Evolutionary conservation across 2,797 vertebrate genomes (phyloP), one percentile per base, ranked within the genome.

Genomic region (Cyprinodon diabolis): DNA sequence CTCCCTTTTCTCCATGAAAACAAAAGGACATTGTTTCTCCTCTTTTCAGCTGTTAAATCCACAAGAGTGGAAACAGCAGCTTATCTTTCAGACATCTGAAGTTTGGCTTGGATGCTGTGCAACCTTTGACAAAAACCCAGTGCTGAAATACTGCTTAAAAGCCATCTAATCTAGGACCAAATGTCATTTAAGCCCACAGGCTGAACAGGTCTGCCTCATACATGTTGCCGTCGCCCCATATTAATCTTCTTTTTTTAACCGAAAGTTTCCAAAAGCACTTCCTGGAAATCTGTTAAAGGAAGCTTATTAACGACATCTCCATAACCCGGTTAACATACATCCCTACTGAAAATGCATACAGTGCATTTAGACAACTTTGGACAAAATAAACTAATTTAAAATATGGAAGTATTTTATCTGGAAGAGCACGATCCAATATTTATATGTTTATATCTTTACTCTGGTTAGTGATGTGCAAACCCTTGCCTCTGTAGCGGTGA

Each of bases 31-130:
- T 37, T 45, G 21, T 82, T 75, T 75, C 5, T 80, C 15, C 17
- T 66, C 47, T 7, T 56, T 4, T 60, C 66, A 54, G 47, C 56
- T 62, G 43, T 48, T 43, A 30, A 43, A 43, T 58, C 40, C 45
- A 51, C 49, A 47, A 8, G 43, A 43, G 23, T 66, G 45, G 72
- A 74, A 76, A 55, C 51, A 71, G 35, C 49, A 68, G 51, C 37
- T 81, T 48, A 74, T 73, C 75, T 71, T 77, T 70, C 66, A 49
- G 21, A 68, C 49, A 43, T 35, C 30, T 43, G 65, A 60, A 57
- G 56, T 66, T 43, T 63, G 14, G 6, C 73, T 83, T 75, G 85
- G 58, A 85, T 76, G 57, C 68, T 62, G 13, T 48, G 10, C 45
- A 48, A 68, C 43, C 68, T 45, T 30, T 69, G 67, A 74, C 47